These are phyloP conservation scores for Montipora foliosa DNA, from an alignment of 64 coral and sea anemone species.

Conservation along the genomic window DNA sequence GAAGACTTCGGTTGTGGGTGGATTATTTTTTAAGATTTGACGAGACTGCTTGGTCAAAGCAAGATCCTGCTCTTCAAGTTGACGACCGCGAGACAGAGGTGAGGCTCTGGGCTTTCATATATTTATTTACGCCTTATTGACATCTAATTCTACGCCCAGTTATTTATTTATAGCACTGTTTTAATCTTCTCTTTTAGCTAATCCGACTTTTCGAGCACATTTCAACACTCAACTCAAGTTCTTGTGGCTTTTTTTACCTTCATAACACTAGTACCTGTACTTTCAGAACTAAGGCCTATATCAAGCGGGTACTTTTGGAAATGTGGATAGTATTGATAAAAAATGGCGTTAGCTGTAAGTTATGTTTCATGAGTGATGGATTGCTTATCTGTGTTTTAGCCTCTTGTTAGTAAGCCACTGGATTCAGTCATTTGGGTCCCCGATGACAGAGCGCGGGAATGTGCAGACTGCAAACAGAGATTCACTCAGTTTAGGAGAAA, in stretches of 20 bases:
- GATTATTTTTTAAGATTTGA: slow-evolving; percentile 97
- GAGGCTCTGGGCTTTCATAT: background rate
- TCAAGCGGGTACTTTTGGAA: too few species aligned
- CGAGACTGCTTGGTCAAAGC: slow-evolving; percentile 92
- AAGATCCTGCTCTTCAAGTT: slow-evolving; percentile 72
- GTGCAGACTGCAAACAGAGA: slow-evolving; percentile 90
- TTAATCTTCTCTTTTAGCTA: background rate
- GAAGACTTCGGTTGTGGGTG: slow-evolving; percentile 89
- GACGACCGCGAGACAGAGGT: slow-evolving; percentile 75
- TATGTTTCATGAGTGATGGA: background rate
- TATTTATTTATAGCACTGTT: background rate
- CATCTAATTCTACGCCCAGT: too few species aligned
- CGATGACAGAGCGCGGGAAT: slow-evolving; percentile 92
- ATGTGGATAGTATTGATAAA: background rate
- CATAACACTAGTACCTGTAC: too few species aligned
- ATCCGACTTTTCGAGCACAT: too few species aligned
- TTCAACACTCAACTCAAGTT: too few species aligned
- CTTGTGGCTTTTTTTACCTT: too few species aligned
- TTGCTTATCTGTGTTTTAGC: slow-evolving; percentile 11
- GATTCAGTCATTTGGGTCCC: slow-evolving; percentile 98
- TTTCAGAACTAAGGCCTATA: too few species aligned
- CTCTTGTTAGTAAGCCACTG: slow-evolving; percentile 51
- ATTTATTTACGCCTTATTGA: too few species aligned
- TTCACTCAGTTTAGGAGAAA: slow-evolving; percentile 94
- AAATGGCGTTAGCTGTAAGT: background rate